These are phyloP conservation scores for Anser cygnoides DNA, from an alignment of 2,113 vertebrate species.

Conservation along the genomic window DNA sequence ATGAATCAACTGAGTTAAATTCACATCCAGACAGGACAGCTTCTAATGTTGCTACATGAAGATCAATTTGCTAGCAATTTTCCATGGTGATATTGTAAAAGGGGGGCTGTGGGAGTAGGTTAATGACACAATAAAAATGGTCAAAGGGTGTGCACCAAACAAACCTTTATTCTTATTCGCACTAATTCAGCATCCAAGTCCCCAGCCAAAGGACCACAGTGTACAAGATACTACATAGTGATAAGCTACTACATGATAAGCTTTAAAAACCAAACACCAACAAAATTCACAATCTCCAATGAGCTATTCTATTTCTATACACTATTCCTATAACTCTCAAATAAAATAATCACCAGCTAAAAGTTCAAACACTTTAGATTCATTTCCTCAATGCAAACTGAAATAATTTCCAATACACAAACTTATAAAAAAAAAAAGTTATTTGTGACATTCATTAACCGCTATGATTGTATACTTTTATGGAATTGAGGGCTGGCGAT, in stretches of 20 bases:
- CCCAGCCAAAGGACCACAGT: background rate
- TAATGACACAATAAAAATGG: background rate
- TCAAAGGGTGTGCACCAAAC: background rate
- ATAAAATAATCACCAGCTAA: background rate
- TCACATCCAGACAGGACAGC: conserved; percentile 10
- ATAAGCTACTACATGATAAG: background rate
- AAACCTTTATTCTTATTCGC: background rate
- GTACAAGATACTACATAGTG: background rate
- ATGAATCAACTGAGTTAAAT: conserved; percentile 36
- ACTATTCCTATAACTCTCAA: background rate
- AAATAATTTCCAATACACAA: background rate
- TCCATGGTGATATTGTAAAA: background rate
- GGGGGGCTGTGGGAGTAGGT: background rate
- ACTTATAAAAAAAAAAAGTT: background rate
- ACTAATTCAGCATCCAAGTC: background rate
- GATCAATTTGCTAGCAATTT: conserved; percentile 23
- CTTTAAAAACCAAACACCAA: background rate
- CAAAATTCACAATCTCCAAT: background rate
- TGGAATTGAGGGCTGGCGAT: background rate
- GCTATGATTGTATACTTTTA: background rate
- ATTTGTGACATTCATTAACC: background rate
- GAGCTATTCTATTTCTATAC: background rate
- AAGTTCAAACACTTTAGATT: background rate
- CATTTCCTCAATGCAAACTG: background rate
- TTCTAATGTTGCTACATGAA: conserved; percentile 21